Conservation (phyloP, 2,113 vertebrate genomes). For the Thunnus thynnus region DNA sequence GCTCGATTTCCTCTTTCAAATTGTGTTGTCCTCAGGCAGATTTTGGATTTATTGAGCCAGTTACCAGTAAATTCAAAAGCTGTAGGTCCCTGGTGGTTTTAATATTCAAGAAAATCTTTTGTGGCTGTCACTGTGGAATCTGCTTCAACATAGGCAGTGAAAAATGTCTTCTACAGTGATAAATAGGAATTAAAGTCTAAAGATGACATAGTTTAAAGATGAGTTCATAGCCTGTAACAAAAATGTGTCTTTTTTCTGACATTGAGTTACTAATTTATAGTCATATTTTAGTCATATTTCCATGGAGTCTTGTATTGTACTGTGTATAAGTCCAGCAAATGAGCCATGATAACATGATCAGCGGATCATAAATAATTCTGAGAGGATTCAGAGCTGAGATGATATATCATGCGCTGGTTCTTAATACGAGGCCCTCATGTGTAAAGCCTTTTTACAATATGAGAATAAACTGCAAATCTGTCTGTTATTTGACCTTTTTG, state of each 20-base stretch:
- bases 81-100: neutral
- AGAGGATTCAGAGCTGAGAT: neutral
- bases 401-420: neutral
- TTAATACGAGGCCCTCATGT: too few species aligned
- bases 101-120: constrained; percentile 2
- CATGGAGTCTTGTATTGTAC: too few species aligned
- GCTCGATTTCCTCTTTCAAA: neutral
- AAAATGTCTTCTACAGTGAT: neutral
- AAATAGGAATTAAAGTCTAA: neutral
- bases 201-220: neutral
- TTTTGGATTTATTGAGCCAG: constrained; percentile 3
- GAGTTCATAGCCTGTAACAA: neutral
- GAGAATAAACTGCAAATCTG: too few species aligned
- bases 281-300: too few species aligned
- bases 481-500: neutral
- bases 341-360: neutral
- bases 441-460: too few species aligned
- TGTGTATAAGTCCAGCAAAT: too few species aligned
- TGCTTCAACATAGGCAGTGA: neutral
- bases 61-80: constrained; percentile 1
- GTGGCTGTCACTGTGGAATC: neutral
- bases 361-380: neutral
- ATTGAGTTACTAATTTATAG: too few species aligned
- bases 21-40: neutral
- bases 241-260: too few species aligned